Evolutionary conservation across 2,113 vertebrate genomes (phyloP), one percentile per base, ranked within the genome.

Genomic region (Azemiops feae): DNA sequence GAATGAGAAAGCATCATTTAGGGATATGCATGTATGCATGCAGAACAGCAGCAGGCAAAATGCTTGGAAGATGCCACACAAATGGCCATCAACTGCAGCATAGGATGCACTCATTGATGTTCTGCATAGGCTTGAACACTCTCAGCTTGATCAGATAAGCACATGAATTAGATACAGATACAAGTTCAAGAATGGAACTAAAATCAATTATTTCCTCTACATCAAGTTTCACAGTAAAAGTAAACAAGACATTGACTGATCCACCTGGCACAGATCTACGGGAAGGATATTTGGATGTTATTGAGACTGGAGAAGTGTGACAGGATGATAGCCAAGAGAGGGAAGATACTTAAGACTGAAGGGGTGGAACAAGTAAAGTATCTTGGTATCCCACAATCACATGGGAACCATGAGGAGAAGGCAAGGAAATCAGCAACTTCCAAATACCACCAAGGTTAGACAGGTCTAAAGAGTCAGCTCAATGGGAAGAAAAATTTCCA

Each of bases 1-100:
- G 89, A 39, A 87, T 90, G 89, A 95, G 90, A 96, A 91, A 94
- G 74, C 11, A 88, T 25, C 87, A 94, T 97, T 94, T 89, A 7
- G 47, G 53, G 69, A 16, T 91, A 93, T 50, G 45, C 47, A 94
- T 94, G n/a, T 95, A 95, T 95, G 93, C 95, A 96, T 93, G 93
- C 39, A 88, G 64, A 69, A n/a, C 30, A 69, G 64, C 64, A 34
- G 30, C 30, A 69, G 64, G 64, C 27, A 64, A 64, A 64, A 64
- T 64, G 27, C 14, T 18, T 69, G 64, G 30, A 69, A 69, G 12
- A n/a, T n/a, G 12, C 12, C 30, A 69, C 30, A 69, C 30, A 69
- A 69, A 69, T 69, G 30, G 30, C 30, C 64, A n/a, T 6, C 30
- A 69, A 69, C 2, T 69, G 30, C 60, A 69, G 60, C 30, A 34